A percentile compares a stretch with the other conserved stretches of the same genome.
Evolutionary conservation across 2,113 vertebrate species (phyloP).

Genomic region (Phasianus colchicus): DNA sequence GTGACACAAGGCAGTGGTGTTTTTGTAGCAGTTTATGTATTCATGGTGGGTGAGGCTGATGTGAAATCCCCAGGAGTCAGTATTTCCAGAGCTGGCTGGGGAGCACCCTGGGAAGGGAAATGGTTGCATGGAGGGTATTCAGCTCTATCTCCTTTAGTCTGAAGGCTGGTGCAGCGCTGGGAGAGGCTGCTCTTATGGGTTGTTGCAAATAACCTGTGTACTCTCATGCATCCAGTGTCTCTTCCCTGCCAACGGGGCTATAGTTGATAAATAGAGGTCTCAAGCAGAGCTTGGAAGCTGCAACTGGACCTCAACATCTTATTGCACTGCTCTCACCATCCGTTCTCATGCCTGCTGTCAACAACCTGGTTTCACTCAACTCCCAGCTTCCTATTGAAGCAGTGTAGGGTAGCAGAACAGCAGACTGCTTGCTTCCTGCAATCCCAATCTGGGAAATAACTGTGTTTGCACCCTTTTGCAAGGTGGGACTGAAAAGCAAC

Average conservation of each 20-base stretch:
- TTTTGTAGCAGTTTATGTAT: neutral
- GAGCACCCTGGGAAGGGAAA: neutral
- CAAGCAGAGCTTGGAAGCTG: neutral
- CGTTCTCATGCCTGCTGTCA: neutral
- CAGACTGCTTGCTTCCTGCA: neutral
- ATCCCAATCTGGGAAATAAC: neutral
- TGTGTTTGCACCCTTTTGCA: neutral
- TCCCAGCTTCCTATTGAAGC: neutral
- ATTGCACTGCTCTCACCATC: neutral
- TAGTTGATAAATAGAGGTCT: neutral
- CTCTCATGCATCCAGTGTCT: neutral
- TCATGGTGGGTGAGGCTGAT: neutral
- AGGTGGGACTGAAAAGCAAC: neutral
- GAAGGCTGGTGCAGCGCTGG: neutral
- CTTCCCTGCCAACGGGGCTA: neutral
- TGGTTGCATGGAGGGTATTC: neutral
- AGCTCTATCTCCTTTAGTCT: neutral
- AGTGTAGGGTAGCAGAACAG: accelerated
- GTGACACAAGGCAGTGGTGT: neutral
- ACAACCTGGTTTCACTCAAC: neutral
- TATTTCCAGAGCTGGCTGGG: neutral
- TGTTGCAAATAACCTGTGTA: neutral
- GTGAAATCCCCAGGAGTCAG: neutral
- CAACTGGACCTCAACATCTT: neutral
- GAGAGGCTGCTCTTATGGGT: neutral